Conservation (phyloP, 92 coral and sea anemone genomes). For the Scolanthus callimorphus region DNA sequence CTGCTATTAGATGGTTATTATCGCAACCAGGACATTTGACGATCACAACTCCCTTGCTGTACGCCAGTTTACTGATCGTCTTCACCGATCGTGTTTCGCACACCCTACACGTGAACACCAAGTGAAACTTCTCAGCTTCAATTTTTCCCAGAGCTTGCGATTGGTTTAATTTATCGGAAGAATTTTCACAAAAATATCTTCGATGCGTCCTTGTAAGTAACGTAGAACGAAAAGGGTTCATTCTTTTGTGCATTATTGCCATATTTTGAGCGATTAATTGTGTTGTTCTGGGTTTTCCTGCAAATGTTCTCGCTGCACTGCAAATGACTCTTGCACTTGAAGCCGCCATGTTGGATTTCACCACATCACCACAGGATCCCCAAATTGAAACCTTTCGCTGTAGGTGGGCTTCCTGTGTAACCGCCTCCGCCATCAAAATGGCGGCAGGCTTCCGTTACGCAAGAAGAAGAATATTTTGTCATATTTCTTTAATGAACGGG, state of each 20-base stretch:
- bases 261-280: no score
- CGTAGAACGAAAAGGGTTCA: background rate
- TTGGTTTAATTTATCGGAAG: background rate
- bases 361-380: conserved; percentile 5
- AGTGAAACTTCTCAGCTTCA: conserved; percentile 50
- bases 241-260: no score
- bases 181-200: conserved; percentile 23
- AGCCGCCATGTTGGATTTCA: conserved; percentile 30
- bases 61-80: conserved; percentile 85
- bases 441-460: conserved; percentile 1
- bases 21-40: conserved; percentile 88
- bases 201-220: conserved; percentile 1
- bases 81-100: conserved; percentile 80
- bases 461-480: background rate
- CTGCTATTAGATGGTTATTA: conserved; percentile 94
- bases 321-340: no score
- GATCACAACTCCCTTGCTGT: conserved; percentile 84
- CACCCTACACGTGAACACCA: conserved; percentile 88
- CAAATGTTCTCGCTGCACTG: no score
- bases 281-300: conserved; percentile 10
- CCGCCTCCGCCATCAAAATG: conserved; percentile 24
- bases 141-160: conserved; percentile 23
- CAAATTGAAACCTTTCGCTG: background rate
- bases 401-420: conserved; percentile 17
- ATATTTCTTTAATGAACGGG: background rate